Evolutionary conservation across 1,140 invertebrate species (phyloP).

Genomic region (Pygmarrhopalites habei): DNA sequence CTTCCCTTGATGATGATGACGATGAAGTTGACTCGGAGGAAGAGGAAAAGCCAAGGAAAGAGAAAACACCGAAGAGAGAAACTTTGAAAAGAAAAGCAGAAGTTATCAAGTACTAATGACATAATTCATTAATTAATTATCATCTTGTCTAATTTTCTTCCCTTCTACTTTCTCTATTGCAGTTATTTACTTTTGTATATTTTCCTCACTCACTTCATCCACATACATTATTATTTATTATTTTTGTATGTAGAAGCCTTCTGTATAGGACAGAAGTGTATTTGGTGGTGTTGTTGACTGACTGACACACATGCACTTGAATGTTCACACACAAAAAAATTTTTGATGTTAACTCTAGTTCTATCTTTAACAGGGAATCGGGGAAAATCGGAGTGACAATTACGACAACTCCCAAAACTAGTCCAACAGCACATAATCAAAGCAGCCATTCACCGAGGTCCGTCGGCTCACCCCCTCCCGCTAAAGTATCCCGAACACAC

Average conservation of each 20-base stretch:
- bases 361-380: conserved; percentile 62
- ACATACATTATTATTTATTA: too few relatives aligned
- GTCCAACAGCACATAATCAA: conserved; percentile 47
- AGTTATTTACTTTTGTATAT: too few relatives aligned
- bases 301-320: too few relatives aligned
- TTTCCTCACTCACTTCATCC: too few relatives aligned
- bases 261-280: too few relatives aligned
- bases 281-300: too few relatives aligned
- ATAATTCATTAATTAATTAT: too few relatives aligned
- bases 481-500: conserved; percentile 29
- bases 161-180: too few relatives aligned
- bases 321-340: too few relatives aligned
- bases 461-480: conserved; percentile 27
- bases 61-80: conserved; percentile 35
- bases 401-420: conserved; percentile 38
- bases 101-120: conserved; percentile 40
- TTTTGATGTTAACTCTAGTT: conserved; percentile 12
- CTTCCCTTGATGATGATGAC: conserved; percentile 18
- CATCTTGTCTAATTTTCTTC: too few relatives aligned
- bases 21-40: conserved; percentile 9
- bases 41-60: conserved; percentile 42
- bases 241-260: too few relatives aligned
- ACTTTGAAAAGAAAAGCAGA: conserved; percentile 44
- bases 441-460: conserved; percentile 46
- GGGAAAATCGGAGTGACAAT: conserved; percentile 84